Evolutionary conservation across 1,140 invertebrate species (phyloP), one percentile per base, ranked within the genome.

Genomic region (Matsumurasca onukii): DNA sequence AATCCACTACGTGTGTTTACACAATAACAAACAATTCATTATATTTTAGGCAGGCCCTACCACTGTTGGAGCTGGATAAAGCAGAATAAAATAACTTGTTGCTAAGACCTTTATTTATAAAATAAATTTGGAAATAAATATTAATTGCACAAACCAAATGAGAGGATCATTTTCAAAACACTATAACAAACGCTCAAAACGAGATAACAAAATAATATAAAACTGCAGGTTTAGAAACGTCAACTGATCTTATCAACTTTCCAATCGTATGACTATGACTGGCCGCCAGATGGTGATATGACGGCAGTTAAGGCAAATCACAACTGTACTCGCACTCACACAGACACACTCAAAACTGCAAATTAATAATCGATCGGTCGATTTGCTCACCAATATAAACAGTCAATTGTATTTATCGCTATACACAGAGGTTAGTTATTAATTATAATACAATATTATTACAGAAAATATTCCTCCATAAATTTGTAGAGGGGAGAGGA

Each of bases 361-460:
- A 29, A 31, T 31, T 63, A 15, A 61, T 15, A 61, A 27, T 22
- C 17, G 24, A 51, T 51, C 49, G 31, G 1, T 63, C 27, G 31
- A 31, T 29, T 63, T 31, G 30, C 39, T 63, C 31, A 31, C 59
- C 59, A 29, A 63, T 63, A 61, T 63, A 20, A 63, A 63, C 59
- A 63, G 59, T 63, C 59, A 63, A 63, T 63, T n/a, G 29, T 31
- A 31, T 63, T 31, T 31, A 63, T n/a, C 27, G 31, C 31, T 63
- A 63, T 63, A 63, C 59, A 63, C 20, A 63, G 59, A 20, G 59
- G 59, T 63, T 63, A 63, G 59, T 63, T 63, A 63, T n/a, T n/a
- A n/a, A n/a, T n/a, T n/a, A n/a, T n/a, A 63, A 63, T 63, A 63
- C 59, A 63, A 31, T n/a, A n/a, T n/a, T 63, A 63, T 31, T 63